A percentile compares a stretch with the other conserved stretches of the same genome.
phyloP scores from a whole-genome alignment of 2,113 vertebrate genomes.

The Mormyrus iriodes region DNA sequence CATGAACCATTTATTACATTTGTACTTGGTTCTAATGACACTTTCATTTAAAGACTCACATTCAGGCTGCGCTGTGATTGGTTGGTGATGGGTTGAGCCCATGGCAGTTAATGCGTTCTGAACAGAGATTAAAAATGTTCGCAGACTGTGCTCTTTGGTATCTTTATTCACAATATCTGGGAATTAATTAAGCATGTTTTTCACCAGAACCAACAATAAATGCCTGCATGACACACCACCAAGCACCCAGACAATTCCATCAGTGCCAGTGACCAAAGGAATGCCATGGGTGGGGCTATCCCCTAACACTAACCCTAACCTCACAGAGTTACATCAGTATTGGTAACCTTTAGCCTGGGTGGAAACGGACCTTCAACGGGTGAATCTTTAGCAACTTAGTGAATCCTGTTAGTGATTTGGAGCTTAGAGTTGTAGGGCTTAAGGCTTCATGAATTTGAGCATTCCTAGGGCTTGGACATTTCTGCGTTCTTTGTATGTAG shows the following conservation, averaged over 20 bases:
- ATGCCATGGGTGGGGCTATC: not conserved
- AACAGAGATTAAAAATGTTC: not conserved
- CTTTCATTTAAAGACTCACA: not conserved
- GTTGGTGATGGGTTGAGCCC: not conserved
- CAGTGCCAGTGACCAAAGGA: not conserved
- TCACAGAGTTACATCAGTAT: not conserved
- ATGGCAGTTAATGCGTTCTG: not conserved
- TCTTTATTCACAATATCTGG: not conserved
- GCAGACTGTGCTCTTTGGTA: not conserved
- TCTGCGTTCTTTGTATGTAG: not conserved
- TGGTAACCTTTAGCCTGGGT: not conserved
- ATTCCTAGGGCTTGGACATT: not conserved
- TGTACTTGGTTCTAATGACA: not conserved
- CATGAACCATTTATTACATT: not conserved
- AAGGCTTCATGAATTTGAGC: not conserved
- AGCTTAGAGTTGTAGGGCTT: not conserved
- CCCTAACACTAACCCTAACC: not conserved
- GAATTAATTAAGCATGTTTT: not conserved
- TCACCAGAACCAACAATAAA: not conserved
- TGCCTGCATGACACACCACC: not conserved
- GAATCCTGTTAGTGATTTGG: not conserved
- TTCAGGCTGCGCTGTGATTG: not conserved
- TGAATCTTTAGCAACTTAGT: not conserved
- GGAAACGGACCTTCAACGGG: not conserved
- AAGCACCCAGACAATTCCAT: not conserved